Evolutionary conservation across 2,888 invertebrate genomes (phyloP), one percentile per base, ranked within the genome.

Genomic region (Oconnorella tubifera): DNA sequence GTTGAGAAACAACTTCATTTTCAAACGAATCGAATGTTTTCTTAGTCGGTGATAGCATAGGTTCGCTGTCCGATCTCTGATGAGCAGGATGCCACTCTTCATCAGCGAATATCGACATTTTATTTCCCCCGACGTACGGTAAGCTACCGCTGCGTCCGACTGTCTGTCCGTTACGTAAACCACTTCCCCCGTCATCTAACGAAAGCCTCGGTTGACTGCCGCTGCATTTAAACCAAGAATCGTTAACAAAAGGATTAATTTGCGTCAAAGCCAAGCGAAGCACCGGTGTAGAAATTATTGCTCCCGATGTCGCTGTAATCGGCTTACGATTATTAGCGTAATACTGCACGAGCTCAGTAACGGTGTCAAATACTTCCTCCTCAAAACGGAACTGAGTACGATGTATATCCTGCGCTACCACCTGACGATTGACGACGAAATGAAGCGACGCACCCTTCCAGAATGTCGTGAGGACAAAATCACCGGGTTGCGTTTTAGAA

Each of bases 251-350:
- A 19, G 40, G 40, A 19, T 19, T 40, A 19, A 19, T 19, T 23
- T 51, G 60, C 2, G 25, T 19, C 2, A 49, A 27, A 23, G 49
- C 62, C 23, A 10, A 32, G 14, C 70, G 59, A 27, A 64, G 51
- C 32, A 71, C 66, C 6, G 71, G 69, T 10, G 50, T 32, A 1
- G n/a, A 28, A n/a, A 96, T 92, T 61, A 90, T 86, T 0, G 94
- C 94, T 0, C 92, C 92, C 1, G 93, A 94, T 0, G 90, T 90
- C 3, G 88, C 87, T 1, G 95, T 94, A 76, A 96, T 90, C 0
- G 92, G 89, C 76, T 92, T 90, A 25, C 90, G 91, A 56, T 91
- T 92, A 1, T 92, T 91, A 29, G 95, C 92, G 80, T 96, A 95
- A 71, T 89, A 93, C 3, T 93, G 93, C 69, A 96, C 92, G 63